Evolutionary conservation across 2,113 vertebrate genomes (phyloP).

Genomic region (Fregata magnificens): DNA sequence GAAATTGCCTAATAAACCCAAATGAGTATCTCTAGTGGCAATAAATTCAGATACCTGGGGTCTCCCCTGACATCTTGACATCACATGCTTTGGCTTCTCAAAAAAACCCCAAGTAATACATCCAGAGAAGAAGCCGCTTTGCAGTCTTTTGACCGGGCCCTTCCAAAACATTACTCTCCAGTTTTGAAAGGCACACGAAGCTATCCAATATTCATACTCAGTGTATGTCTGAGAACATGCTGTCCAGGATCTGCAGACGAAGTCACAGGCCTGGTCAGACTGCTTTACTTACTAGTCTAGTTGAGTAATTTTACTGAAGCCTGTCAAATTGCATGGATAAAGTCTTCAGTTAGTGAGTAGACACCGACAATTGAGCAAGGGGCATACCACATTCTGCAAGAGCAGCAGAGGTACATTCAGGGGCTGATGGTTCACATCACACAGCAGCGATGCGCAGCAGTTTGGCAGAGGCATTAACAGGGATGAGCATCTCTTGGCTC

Average conservation of each 20-base stretch:
- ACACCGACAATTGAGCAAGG: background rate
- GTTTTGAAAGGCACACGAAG: fast-evolving
- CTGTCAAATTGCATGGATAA: background rate
- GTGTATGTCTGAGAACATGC: background rate
- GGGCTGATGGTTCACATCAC: background rate
- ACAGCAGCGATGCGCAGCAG: background rate
- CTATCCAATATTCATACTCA: too few species aligned
- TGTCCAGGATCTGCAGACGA: background rate
- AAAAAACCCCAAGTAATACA: background rate
- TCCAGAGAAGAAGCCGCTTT: background rate
- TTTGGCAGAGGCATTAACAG: background rate
- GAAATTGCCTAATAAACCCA: background rate
- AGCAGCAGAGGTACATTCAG: background rate
- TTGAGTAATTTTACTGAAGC: background rate
- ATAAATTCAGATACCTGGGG: background rate
- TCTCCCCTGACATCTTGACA: background rate
- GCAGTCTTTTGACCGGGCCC: background rate
- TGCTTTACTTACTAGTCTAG: too few species aligned
- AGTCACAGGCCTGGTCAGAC: background rate
- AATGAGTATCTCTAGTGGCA: background rate
- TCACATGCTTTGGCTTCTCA: background rate
- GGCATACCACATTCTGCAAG: background rate
- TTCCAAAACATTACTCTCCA: background rate
- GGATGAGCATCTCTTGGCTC: background rate
- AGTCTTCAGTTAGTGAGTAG: background rate